These are phyloP conservation scores for Stenoptilia bipunctidactyla DNA, from an alignment of 2,888 invertebrate species.

Conservation along the genomic window DNA sequence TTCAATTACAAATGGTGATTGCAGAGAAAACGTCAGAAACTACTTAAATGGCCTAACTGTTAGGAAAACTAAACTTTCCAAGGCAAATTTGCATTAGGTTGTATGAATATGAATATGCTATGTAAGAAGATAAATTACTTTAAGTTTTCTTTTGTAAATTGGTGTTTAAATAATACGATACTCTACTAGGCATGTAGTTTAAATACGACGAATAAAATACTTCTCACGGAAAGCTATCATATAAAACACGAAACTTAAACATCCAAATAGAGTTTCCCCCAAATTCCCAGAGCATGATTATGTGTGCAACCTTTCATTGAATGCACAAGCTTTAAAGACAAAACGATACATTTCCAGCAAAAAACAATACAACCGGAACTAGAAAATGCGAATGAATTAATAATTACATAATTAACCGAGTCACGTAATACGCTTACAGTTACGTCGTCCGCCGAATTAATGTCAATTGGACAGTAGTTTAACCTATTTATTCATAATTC, in stretches of 20 bases:
- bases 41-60: constrained; percentile 1
- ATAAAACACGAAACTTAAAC: background rate
- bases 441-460: constrained; percentile 13
- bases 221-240: background rate
- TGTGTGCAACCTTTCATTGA: background rate
- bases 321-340: too few species aligned
- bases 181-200: background rate
- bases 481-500: constrained; percentile 17
- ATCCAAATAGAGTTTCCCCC: background rate
- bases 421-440: constrained; percentile 31
- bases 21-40: constrained; percentile 1
- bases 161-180: background rate
- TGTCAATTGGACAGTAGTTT: constrained; percentile 11
- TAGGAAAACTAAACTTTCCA: background rate
- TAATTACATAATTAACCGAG: constrained; percentile 34
- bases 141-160: constrained; percentile 18
- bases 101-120: too few species aligned
- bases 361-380: constrained; percentile 37
- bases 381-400: constrained; percentile 35
- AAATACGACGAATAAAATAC: background rate
- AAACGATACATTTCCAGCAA: constrained; percentile 22
- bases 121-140: constrained; percentile 19
- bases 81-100: background rate
- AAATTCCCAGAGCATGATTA: background rate
- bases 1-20: too few species aligned